Conservation (phyloP, 2,888 invertebrate species). For the Ectemnius continuus region DNA sequence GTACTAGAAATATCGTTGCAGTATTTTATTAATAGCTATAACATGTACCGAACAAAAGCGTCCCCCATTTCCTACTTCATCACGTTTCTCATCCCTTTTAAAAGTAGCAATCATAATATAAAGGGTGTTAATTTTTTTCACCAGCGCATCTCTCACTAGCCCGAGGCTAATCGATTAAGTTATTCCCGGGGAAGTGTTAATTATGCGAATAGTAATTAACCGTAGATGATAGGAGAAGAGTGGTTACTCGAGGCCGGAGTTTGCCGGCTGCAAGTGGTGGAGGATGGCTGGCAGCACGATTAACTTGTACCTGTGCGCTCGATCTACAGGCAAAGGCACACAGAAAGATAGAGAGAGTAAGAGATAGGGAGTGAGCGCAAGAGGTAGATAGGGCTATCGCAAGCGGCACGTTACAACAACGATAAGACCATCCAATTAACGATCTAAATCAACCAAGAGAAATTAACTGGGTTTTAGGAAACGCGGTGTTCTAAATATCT, state of each 20-base stretch:
- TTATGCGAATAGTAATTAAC: slow-evolving; percentile 56
- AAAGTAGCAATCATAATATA: too few species aligned
- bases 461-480: slow-evolving; percentile 35
- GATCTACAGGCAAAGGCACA: slow-evolving; percentile 18
- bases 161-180: slow-evolving; percentile 36
- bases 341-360: background rate
- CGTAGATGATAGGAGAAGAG: slow-evolving; percentile 44
- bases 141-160: too few species aligned
- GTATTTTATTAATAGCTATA: too few species aligned
- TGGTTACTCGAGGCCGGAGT: slow-evolving; percentile 25
- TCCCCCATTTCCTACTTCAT: too few species aligned
- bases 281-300: slow-evolving; percentile 34
- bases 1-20: too few species aligned
- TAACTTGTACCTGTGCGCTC: slow-evolving; percentile 38
- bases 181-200: slow-evolving; percentile 52
- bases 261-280: slow-evolving; percentile 15
- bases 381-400: background rate
- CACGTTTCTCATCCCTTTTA: too few species aligned
- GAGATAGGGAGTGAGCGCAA: too few species aligned
- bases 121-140: too few species aligned
- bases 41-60: too few species aligned
- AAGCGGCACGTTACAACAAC: slow-evolving; percentile 38
- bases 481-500: too few species aligned
- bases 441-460: slow-evolving; percentile 57
- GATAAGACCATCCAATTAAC: slow-evolving; percentile 63